A percentile compares a stretch with the other conserved stretches of the same genome.
Conservation (phyloP, 2,888 invertebrate genomes). For the Tenthredo amoena region DNA sequence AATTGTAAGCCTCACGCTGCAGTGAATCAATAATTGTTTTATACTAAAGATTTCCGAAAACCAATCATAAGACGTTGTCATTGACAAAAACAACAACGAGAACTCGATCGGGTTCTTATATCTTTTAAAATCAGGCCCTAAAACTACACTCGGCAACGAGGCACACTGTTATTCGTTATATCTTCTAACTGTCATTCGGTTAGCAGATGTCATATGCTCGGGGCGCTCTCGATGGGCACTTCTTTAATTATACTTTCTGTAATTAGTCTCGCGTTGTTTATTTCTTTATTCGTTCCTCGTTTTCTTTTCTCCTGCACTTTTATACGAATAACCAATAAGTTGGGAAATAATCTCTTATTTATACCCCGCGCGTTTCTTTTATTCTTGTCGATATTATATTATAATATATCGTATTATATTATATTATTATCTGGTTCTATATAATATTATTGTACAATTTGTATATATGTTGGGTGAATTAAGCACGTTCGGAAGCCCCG, state of each 20-base stretch:
- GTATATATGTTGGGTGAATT: neutral
- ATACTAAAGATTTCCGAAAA: no score
- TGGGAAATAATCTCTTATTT: no score
- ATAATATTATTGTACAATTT: neutral
- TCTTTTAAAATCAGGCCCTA: neutral
- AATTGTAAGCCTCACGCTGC: neutral
- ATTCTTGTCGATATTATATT: neutral
- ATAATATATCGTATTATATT: neutral
- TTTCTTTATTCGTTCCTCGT: neutral
- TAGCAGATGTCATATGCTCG: neutral
- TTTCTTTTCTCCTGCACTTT: neutral
- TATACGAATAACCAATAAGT: neutral
- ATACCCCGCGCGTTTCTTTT: neutral
- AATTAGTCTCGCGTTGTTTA: neutral
- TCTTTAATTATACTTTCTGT: neutral
- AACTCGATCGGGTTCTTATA: neutral
- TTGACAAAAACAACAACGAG: neutral
- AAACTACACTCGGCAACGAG: neutral
- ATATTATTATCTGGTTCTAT: neutral
- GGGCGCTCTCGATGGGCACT: neutral
- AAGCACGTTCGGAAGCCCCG: constrained; percentile 57
- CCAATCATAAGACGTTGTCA: neutral
- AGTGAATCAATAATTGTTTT: no score
- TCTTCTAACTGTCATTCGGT: neutral
- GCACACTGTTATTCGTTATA: neutral